Conservation (phyloP, 2,113 vertebrate genomes). For the Trogon melanurus region DNA sequence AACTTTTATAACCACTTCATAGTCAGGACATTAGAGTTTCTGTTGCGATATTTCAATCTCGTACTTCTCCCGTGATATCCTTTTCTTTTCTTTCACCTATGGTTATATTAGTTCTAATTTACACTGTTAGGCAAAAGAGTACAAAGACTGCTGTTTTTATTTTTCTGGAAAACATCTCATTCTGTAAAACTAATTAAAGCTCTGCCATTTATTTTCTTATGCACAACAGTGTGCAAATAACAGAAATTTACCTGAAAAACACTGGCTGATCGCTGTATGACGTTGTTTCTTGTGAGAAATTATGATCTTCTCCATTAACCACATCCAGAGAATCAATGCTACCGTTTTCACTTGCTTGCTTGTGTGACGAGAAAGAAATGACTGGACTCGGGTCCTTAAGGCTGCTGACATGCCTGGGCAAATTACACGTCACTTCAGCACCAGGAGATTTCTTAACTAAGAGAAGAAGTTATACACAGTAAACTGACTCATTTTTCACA, state of each 20-base stretch:
- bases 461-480: neutral
- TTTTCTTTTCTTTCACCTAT: neutral
- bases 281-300: constrained; percentile 53
- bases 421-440: constrained; percentile 89
- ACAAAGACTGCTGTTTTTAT: neutral
- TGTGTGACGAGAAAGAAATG: constrained; percentile 88
- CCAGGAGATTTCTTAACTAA: constrained; percentile 81
- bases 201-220: neutral
- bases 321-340: constrained; percentile 63
- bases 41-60: neutral
- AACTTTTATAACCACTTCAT: neutral
- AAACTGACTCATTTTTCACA: neutral
- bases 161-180: neutral
- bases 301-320: constrained; percentile 65
- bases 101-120: neutral
- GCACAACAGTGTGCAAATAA: neutral
- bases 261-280: constrained; percentile 90
- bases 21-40: neutral
- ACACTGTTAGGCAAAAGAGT: neutral
- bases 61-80: neutral
- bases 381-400: constrained; percentile 87
- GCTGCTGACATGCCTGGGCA: constrained; percentile 82
- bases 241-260: constrained; percentile 89
- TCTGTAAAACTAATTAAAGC: no score
- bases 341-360: constrained; percentile 77